phyloP scores from a whole-genome alignment of 2,113 vertebrate genomes.

The Puntigrus tetrazona region DNA sequence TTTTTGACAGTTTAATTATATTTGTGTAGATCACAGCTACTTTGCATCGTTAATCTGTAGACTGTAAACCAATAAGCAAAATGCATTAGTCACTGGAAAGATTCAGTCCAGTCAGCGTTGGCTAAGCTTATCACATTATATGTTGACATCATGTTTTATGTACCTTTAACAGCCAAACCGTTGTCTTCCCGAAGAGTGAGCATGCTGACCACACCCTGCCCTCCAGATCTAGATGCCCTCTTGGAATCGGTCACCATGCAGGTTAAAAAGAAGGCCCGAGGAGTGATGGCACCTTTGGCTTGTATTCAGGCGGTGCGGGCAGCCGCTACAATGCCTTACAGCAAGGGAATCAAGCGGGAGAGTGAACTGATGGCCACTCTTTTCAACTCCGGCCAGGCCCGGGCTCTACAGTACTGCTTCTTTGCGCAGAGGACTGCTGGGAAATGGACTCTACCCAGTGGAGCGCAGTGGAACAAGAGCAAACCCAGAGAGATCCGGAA shows the following conservation, averaged over 20 bases:
- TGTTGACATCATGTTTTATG: neutral
- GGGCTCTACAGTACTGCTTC: conserved; percentile 85
- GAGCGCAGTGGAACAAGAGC: conserved; percentile 82
- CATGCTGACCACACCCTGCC: conserved; percentile 59
- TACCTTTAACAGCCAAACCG: conserved; percentile 68
- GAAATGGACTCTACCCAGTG: conserved; percentile 79
- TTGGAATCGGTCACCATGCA: conserved; percentile 68
- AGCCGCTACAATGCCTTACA: conserved; percentile 75
- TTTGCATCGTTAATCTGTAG: neutral
- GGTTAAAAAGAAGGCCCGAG: conserved; percentile 72
- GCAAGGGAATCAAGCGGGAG: conserved; percentile 77
- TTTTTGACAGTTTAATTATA: neutral
- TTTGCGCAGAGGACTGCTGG: conserved; percentile 78
- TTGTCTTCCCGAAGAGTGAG: conserved; percentile 76
- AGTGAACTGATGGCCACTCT: conserved; percentile 77
- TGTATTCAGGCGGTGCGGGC: conserved; percentile 83
- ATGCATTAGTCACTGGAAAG: neutral
- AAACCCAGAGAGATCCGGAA: conserved; percentile 71
- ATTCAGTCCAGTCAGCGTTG: neutral
- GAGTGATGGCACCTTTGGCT: conserved; percentile 80
- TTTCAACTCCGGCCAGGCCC: conserved; percentile 80
- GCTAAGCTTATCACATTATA: neutral
- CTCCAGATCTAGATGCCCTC: conserved; percentile 73
- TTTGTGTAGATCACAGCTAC: neutral
- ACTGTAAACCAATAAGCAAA: neutral